Base-by-base conservation (phyloP, 2,888 invertebrate species). In the Fragum fragum region DNA sequence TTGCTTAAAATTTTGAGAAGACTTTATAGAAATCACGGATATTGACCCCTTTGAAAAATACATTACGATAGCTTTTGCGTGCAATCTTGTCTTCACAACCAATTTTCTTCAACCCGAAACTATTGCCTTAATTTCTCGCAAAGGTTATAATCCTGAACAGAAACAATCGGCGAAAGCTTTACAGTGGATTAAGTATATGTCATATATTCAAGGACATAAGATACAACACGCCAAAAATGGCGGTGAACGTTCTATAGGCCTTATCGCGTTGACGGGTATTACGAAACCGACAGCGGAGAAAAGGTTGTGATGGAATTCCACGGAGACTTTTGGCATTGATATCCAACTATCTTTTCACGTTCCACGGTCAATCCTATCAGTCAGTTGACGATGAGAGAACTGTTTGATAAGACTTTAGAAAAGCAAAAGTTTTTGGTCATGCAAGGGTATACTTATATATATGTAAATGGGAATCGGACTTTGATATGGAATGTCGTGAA, bases 371-470 rank as follows among this genome's bases (percentile, higher is more conserved):
- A n/a, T n/a, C n/a, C n/a, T 18, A 81, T 84, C 9, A 71, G 29
- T 26, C 55, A 73, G n/a, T 18, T 79, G n/a, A 71, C 77, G 21
- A 84, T 84, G 81, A 53, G 63, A 18, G 81, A 81, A 5, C 72
- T 81, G 16, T 72, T 76, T 55, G 57, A 74, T 7, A 69, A 52
- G 14, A 83, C 83, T 6, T n/a, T 77, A 16, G 76, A 77, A 14
- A 81, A 81, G 36, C 36, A 76, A 47, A 71, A 53, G 21, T 81
- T 73, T 52, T n/a, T 81, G 23, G 69, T 75, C 57, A 32, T 61
- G 11, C n/a, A 39, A 1, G 70, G 88, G 32, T 88, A 90, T 73
- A 87, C 89, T 18, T n/a, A n/a, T n/a, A n/a, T n/a, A n/a, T n/a
- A n/a, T n/a, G n/a, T n/a, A n/a, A n/a, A n/a, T n/a, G n/a, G n/a